Evolutionary conservation across 1,140 invertebrate species (phyloP).

Genomic region (Limonius californicus): DNA sequence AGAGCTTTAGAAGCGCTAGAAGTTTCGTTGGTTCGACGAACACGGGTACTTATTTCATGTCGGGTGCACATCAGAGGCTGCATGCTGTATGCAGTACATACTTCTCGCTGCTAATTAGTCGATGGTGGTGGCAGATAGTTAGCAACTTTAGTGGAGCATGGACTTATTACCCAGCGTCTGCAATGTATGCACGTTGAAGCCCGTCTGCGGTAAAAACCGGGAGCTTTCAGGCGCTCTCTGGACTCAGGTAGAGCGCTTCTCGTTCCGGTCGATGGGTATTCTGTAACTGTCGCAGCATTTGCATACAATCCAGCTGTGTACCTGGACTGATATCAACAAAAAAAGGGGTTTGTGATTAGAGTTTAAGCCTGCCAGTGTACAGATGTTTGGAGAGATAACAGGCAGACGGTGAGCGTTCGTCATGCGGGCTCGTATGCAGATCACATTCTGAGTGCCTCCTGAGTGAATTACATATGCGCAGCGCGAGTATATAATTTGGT

Average conservation of each 20-base stretch:
- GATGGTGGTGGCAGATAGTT: background rate
- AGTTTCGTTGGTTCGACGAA: slow-evolving; percentile 1
- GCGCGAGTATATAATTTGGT: slow-evolving; percentile 44
- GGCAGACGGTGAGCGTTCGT: slow-evolving; percentile 16
- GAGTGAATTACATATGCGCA: slow-evolving; percentile 42
- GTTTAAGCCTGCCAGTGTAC: slow-evolving; percentile 21
- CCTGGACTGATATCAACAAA: slow-evolving; percentile 30
- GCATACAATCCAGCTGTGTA: slow-evolving; percentile 39
- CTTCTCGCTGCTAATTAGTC: background rate
- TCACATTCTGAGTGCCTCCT: slow-evolving; percentile 24
- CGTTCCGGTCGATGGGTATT: slow-evolving; percentile 31
- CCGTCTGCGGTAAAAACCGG: background rate
- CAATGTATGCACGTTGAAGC: background rate
- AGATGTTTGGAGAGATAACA: slow-evolving; percentile 21
- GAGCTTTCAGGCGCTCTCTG: background rate
- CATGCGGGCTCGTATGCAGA: slow-evolving; percentile 3
- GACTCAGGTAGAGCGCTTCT: slow-evolving; percentile 16
- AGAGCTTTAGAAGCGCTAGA: slow-evolving; percentile 13
- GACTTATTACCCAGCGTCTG: background rate
- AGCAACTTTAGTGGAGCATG: background rate
- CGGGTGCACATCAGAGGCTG: background rate
- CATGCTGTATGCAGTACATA: background rate
- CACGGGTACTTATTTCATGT: slow-evolving; percentile 9
- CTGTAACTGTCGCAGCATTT: slow-evolving; percentile 37
- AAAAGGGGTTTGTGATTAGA: slow-evolving; percentile 31